Conservation (phyloP, 2,113 vertebrate species). For the Oryzias woworae region DNA sequence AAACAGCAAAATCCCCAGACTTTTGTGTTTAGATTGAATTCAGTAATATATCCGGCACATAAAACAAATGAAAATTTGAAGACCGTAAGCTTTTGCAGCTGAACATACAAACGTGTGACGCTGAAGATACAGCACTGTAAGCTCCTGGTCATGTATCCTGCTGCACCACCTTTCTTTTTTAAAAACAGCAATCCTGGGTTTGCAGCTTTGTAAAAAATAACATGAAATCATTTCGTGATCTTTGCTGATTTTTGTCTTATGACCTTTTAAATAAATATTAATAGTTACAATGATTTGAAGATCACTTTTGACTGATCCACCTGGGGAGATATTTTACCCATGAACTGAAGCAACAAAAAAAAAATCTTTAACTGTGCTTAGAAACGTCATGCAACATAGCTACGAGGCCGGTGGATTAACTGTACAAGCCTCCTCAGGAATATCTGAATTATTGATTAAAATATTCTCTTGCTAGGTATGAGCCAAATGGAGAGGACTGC, state of each 20-base stretch:
- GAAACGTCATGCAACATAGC: constrained; percentile 41
- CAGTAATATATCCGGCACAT: constrained; percentile 44
- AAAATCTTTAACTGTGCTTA: constrained; percentile 14
- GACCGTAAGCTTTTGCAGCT: constrained; percentile 59
- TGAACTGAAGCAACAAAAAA: constrained; percentile 10
- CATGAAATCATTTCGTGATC: constrained; percentile 37
- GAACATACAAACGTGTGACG: constrained; percentile 48
- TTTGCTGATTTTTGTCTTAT: constrained; percentile 44
- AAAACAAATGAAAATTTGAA: constrained; percentile 58
- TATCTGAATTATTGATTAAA: constrained; percentile 61
- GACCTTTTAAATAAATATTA: constrained; percentile 12
- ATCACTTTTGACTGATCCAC: constrained; percentile 14
- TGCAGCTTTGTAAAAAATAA: constrained; percentile 34
- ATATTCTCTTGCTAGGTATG: constrained; percentile 54
- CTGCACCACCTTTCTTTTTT: constrained; percentile 21
- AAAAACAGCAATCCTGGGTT: constrained; percentile 17
- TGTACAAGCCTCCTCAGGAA: constrained; percentile 38
- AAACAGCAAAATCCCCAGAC: constrained; percentile 73
- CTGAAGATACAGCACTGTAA: constrained; percentile 36
- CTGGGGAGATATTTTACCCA: too few species aligned
- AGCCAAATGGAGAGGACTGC: constrained; percentile 42
- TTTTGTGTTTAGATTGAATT: constrained; percentile 71
- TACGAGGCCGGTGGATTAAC: constrained; percentile 40
- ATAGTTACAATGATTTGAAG: constrained; percentile 9
- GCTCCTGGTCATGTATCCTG: constrained; percentile 36